Percentiles rank a stretch among this genome's conserved stretches.
These are phyloP conservation scores for Collichthys lucidus DNA, from an alignment of 2,113 vertebrate species.

Conservation along the genomic window DNA sequence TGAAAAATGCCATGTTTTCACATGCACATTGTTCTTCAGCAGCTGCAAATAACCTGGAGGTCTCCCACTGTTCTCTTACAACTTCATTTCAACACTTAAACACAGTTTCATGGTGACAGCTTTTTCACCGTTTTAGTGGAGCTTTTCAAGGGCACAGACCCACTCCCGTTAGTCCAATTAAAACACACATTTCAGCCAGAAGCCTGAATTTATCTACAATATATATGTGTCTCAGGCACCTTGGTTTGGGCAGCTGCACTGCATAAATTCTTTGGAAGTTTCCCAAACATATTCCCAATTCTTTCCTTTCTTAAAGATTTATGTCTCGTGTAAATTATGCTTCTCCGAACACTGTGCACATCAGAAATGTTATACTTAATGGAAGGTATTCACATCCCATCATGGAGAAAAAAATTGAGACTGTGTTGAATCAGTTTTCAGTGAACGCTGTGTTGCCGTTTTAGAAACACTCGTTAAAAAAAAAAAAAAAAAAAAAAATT, in stretches of 20 bases:
- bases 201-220: slow-evolving; percentile 42
- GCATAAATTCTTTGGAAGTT: slow-evolving; percentile 54
- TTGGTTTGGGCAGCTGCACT: slow-evolving; percentile 57
- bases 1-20: neutral
- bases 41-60: slow-evolving; percentile 31
- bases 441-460: neutral
- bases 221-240: slow-evolving; percentile 20
- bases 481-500: neutral
- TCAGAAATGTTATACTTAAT: slow-evolving; percentile 23
- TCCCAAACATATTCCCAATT: slow-evolving; percentile 48
- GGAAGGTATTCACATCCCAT: slow-evolving; percentile 12
- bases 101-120: neutral
- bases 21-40: slow-evolving; percentile 25
- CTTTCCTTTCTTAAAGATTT: slow-evolving; percentile 55
- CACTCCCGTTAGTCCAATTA: slow-evolving; percentile 31
- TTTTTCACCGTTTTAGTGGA: slow-evolving; percentile 29
- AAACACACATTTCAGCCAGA: slow-evolving; percentile 45
- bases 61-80: slow-evolving; percentile 13
- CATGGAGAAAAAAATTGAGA: slow-evolving; percentile 5
- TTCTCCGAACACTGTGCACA: slow-evolving; percentile 37
- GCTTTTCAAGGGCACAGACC: slow-evolving; percentile 17
- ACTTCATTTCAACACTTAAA: slow-evolving; percentile 10
- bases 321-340: slow-evolving; percentile 28
- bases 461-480: neutral
- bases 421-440: neutral